Conservation (phyloP, 2,888 invertebrate species). For the Odontothrips loti region DNA sequence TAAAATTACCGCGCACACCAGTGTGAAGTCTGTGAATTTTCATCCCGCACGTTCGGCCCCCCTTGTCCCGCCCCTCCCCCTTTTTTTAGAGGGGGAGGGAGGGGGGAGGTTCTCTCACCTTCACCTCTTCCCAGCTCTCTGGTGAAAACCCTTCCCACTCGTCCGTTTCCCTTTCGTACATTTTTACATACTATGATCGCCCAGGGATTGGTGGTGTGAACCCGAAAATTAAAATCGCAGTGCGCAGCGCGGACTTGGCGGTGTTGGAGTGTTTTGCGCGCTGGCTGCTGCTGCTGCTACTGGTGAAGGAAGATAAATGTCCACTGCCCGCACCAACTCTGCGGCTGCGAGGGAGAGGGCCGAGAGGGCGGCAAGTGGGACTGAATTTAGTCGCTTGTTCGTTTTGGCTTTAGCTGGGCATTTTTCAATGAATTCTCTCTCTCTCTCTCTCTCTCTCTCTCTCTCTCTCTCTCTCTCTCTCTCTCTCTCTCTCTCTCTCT, state of each 20-base stretch:
- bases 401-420: neutral
- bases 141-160: too few relatives aligned
- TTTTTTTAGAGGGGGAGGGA: too few relatives aligned
- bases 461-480: too few relatives aligned
- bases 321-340: neutral
- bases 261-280: neutral
- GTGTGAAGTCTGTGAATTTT: neutral
- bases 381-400: neutral
- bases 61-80: too few relatives aligned
- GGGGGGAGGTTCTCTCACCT: neutral
- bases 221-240: neutral
- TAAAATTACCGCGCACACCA: conserved; percentile 11
- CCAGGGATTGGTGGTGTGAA: conserved; percentile 14
- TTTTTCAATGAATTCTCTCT: neutral
- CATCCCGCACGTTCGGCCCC: neutral
- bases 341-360: neutral
- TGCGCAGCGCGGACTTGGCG: neutral
- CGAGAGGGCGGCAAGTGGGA: neutral
- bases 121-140: neutral
- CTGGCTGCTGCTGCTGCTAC: neutral
- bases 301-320: conserved; percentile 17
- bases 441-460: neutral
- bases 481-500: too few relatives aligned
- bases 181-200: conserved; percentile 12
- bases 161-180: neutral